phyloP scores from a whole-genome alignment of 2,113 vertebrate species.

The Rhinopomastus cyanomelas region DNA sequence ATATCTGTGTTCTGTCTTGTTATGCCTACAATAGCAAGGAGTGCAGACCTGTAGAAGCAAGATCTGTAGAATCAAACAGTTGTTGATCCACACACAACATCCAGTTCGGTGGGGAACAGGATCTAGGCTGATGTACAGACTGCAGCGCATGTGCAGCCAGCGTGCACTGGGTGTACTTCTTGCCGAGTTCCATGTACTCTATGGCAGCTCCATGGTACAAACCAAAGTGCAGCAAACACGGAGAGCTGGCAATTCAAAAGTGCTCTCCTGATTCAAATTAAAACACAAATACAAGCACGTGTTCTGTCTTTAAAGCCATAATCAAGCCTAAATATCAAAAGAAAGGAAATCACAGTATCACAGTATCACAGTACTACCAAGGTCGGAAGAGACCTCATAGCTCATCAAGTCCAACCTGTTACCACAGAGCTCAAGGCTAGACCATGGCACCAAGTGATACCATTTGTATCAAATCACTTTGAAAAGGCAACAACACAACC shows the following conservation, averaged over 20 bases:
- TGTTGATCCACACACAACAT: not conserved
- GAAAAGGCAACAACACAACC: not conserved
- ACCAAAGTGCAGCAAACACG: not conserved
- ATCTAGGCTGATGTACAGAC: not conserved
- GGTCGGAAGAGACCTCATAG: no score
- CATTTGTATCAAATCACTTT: no score
- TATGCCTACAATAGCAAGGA: not conserved
- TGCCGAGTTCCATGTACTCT: not conserved
- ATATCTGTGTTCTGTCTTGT: not conserved
- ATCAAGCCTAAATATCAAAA: not conserved
- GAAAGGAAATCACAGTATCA: not conserved
- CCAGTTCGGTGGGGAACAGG: not conserved
- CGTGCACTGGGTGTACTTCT: not conserved
- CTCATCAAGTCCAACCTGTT: no score
- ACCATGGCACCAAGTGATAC: no score
- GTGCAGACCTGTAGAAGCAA: not conserved
- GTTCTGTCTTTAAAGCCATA: not conserved
- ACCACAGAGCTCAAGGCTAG: no score
- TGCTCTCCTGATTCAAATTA: not conserved
- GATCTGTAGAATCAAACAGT: not conserved
- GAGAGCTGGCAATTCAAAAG: not conserved
- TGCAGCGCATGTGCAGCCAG: not conserved
- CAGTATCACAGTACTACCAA: no score
- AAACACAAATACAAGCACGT: not conserved
- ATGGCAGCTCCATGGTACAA: not conserved